These are phyloP conservation scores for Rhagoletis zephyria DNA, from an alignment of 1,140 invertebrate genomes.

Conservation along the genomic window DNA sequence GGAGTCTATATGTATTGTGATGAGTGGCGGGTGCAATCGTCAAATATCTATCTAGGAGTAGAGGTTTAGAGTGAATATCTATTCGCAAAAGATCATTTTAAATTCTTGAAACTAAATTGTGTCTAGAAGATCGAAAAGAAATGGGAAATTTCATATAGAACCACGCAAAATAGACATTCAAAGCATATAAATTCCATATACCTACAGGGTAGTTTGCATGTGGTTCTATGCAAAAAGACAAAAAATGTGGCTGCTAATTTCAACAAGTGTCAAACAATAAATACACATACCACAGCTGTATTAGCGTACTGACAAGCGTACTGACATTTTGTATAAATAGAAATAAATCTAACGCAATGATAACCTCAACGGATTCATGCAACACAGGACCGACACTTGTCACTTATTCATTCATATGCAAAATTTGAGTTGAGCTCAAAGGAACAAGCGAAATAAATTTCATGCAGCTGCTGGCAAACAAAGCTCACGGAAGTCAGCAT, in stretches of 20 bases:
- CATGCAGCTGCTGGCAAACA: slow-evolving; percentile 2
- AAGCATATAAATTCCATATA: background rate
- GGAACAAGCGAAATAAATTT: slow-evolving; percentile 49
- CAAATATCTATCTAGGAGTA: too few relatives aligned
- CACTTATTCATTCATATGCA: slow-evolving; percentile 43
- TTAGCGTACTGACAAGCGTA: background rate
- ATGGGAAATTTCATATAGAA: too few relatives aligned
- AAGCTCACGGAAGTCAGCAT: slow-evolving; percentile 39
- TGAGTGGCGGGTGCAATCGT: too few relatives aligned
- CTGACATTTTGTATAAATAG: background rate
- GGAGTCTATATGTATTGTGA: too few relatives aligned
- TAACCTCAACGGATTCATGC: background rate
- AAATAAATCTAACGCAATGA: background rate
- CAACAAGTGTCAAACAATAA: slow-evolving; percentile 13
- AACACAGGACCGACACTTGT: background rate
- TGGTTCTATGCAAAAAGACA: background rate
- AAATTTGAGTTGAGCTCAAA: slow-evolving; percentile 31
- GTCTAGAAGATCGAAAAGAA: too few relatives aligned
- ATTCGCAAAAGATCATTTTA: too few relatives aligned
- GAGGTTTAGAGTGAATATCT: too few relatives aligned
- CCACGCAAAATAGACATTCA: too few relatives aligned
- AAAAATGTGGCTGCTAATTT: slow-evolving; percentile 6
- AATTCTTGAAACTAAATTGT: too few relatives aligned
- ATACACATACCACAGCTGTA: background rate
- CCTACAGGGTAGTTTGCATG: background rate